A percentile compares a stretch with the other conserved stretches of the same genome.
These are phyloP conservation scores for Crypturellus tataupa DNA, from an alignment of 2,797 vertebrate genomes.

Conservation along the genomic window DNA sequence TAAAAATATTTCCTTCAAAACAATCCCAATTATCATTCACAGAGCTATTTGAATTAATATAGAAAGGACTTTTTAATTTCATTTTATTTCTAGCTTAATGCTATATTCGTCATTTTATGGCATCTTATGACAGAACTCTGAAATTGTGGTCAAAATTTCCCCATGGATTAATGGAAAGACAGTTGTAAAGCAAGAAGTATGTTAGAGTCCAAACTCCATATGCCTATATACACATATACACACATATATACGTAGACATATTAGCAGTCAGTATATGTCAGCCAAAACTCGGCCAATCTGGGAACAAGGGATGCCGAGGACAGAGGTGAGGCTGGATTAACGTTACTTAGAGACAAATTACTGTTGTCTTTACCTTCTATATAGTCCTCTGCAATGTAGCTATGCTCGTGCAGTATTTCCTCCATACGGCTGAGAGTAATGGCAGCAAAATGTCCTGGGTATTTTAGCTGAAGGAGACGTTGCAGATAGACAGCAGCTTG, in stretches of 20 bases:
- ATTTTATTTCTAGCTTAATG: not conserved
- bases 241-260: no score
- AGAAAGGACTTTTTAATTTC: not conserved
- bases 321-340: not conserved
- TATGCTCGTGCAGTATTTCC: constrained; percentile 94
- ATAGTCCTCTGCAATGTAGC: constrained; percentile 92
- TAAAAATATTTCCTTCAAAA: not conserved
- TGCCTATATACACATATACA: no score
- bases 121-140: not conserved
- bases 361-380: constrained; percentile 83
- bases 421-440: constrained; percentile 97
- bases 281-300: fast-evolving
- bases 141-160: not conserved
- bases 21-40: not conserved
- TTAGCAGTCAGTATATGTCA: not conserved
- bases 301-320: not conserved
- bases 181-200: not conserved
- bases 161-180: not conserved
- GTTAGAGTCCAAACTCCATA: not conserved
- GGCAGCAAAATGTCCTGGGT: constrained; percentile 91
- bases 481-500: constrained; percentile 93
- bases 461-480: constrained; percentile 95
- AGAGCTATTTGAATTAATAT: not conserved
- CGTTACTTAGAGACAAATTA: fast-evolving
- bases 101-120: not conserved